Base-by-base conservation (phyloP, 2,113 vertebrate species). In the Platysteira castanea region DNA sequence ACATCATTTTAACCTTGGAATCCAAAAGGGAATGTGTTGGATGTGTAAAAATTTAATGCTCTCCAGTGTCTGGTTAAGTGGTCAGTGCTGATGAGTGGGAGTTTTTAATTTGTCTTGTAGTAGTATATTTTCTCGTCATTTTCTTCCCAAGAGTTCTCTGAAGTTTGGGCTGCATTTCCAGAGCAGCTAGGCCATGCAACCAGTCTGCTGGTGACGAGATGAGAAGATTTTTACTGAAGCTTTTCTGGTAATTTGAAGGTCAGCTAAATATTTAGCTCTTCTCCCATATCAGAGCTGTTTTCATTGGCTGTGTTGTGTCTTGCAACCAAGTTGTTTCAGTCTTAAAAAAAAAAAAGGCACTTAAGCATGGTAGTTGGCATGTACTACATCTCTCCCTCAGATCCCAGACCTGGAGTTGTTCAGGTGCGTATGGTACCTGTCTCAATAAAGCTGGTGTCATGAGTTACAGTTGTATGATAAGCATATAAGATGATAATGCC, bases 31-130 rank as follows among this genome's bases (percentile, higher is more conserved):
- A 92, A 46, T 67, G 54, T 49, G 22, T 54, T 5, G 24, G 33
- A 79, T 92, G 50, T 85, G 84, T 90, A 96, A 96, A 95, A 93
- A 96, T 87, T 87, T 74, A 97, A 81, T 78, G 47, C 61, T 88
- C 90, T 97, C 88, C 91, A 73, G 90, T 47, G 73, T 81, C 93
- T 64, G 91, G 35, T 95, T 95, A 81, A 74, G 64, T 75, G 93
- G 89, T 81, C 91, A 93, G 73, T 47, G 68, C 47, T 93, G 68
- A 93, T 57, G 76, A 78, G 69, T 61, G 41, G 78, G 71, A 81
- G 87, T 23, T 69, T 69, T 87, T 52, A 41, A 64, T 92, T 83
- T 89, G 52, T 71, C 54, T 83, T 4, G 0, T 37, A 88, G 52
- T 20, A 73, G 15, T 44, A 89, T 80, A 86, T 93, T 96, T 96